A percentile compares a stretch with the other conserved stretches of the same genome.
These are phyloP conservation scores for Hemicentrotus pulcherrimus DNA, from an alignment of 35 echinoderm and acorn worm species.

Conservation along the genomic window DNA sequence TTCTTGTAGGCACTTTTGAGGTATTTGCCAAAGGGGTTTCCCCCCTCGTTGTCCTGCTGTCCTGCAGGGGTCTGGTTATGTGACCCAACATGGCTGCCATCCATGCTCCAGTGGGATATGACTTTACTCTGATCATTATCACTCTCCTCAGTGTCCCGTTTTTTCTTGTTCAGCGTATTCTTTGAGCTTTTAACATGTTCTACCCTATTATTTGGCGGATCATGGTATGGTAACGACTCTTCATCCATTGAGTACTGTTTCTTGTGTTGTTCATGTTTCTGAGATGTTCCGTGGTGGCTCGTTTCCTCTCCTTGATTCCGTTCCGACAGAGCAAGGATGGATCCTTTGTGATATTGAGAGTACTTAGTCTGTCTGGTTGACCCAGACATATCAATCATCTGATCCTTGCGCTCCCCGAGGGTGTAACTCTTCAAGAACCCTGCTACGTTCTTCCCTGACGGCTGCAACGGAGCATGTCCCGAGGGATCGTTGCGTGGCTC, in stretches of 20 bases:
- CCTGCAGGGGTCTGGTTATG: not conserved
- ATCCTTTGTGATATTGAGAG: conserved; percentile 34
- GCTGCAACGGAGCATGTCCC: not conserved
- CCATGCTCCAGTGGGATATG: conserved; percentile 20
- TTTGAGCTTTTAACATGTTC: conserved; percentile 11
- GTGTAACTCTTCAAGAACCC: conserved; percentile 49
- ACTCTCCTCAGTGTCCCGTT: not conserved
- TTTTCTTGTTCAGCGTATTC: conserved; percentile 8
- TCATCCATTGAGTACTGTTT: not conserved
- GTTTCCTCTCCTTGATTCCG: conserved; percentile 12
- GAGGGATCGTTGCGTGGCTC: not conserved
- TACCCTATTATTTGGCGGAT: not conserved
- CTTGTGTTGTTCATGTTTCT: conserved; percentile 24
- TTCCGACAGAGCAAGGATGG: not conserved
- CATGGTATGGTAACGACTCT: not conserved
- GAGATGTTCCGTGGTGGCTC: not conserved
- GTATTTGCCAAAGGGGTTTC: conserved; percentile 33
- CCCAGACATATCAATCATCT: not conserved
- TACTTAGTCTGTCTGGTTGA: conserved; percentile 1
- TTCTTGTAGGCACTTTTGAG: conserved; percentile 54
- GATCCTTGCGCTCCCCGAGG: not conserved
- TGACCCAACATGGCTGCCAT: not conserved
- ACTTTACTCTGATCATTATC: conserved; percentile 30
- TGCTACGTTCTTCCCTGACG: not conserved
- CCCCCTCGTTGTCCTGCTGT: not conserved